Evolutionary conservation across 2,888 invertebrate species (phyloP), one percentile per base, ranked within the genome.

Genomic region (Peribatodes rhomboidaria): DNA sequence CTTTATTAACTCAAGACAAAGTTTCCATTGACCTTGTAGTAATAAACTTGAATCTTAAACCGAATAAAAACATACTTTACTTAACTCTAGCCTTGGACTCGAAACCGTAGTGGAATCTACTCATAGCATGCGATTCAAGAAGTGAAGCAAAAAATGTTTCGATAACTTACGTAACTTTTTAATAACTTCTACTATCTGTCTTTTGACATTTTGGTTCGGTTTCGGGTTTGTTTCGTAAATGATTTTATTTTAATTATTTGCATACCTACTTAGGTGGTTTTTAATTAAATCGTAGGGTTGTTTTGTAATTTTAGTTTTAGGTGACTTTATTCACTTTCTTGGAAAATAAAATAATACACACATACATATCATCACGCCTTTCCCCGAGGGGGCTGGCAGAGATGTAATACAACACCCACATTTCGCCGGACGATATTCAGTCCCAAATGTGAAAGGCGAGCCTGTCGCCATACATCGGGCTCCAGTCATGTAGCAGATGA

Each of bases 1-100:
- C 22, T 53, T 27, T 14, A 13, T 27, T 53, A 39, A 39, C 41
- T 54, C 42, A 42, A 44, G n/a, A 44, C 9, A 20, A 39, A 39
- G 53, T 55, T 44, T 44, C 46, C 62, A 41, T 31, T 39, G 63
- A 37, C 67, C 65, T 63, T 70, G 63, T 49, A 20, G 22, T 57
- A 49, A 68, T 68, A 66, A 70, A 65, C 70, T 68, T 68, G 65
- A 69, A 68, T 56, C 69, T 59, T 50, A 41, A 58, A 63, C 20
- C 18, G 35, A 47, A 52, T 61, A 47, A 65, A 65, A 65, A 63
- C 67, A 47, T 54, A 58, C 41, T 61, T 67, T 46, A 13, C 31
- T 11, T 47, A 14, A 62, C 65, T 62, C 49, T 61, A 59, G 18
- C 55, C 67, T 71, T 58, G 59, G 62, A 62, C 61, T 67, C 58